Base-by-base conservation (phyloP, 2,113 vertebrate species). In the Empidonax alnorum region DNA sequence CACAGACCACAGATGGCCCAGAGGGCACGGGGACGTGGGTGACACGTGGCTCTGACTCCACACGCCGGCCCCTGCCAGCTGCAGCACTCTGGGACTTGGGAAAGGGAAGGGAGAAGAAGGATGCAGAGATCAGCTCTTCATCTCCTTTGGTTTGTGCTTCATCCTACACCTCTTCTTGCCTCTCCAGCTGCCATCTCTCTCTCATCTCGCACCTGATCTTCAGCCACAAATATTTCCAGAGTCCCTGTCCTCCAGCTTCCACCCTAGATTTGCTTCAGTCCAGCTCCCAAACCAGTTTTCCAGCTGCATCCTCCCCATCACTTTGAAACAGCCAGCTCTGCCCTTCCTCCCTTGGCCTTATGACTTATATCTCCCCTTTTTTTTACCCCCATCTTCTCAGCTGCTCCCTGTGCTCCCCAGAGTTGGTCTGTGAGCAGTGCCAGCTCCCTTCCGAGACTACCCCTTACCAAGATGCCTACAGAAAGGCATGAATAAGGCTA, bases 401-500 rank as follows among this genome's bases (percentile, higher is more conserved):
- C 39, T 25, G 30, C 10, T 41, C 37, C 72, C 69, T 58, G 82
- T 55, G 19, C 35, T 88, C 37, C 55, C 18, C 47, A 80, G 86
- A 72, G 30, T n/a, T 58, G 23, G 0, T 1, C 73, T 86, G 68
- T 86, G 39, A 95, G 55, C 83, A 52, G 73, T 31, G 59, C 67
- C 74, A 93, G 56, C 68, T 90, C 65, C 67, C 33, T 94, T 62
- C 91, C 65, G 47, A 90, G 58, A 15, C 65, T 55, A 65, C 66
- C 61, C 56, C 87, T 92, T 44, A 65, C 93, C 83, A 67, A 74
- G 86, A 69, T 87, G 83, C 89, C 86, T 78, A 89, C 90, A 92
- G 63, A 85, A 93, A 88, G 65, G 7, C 86, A 89, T 95, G 86
- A 97, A 97, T 96, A 94, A 94, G 80, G 56, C 80, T 8, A 94